Percentiles rank a stretch among this genome's conserved stretches.
Conservation (phyloP, 2,888 invertebrate genomes). For the Chrysolina haemoptera region DNA sequence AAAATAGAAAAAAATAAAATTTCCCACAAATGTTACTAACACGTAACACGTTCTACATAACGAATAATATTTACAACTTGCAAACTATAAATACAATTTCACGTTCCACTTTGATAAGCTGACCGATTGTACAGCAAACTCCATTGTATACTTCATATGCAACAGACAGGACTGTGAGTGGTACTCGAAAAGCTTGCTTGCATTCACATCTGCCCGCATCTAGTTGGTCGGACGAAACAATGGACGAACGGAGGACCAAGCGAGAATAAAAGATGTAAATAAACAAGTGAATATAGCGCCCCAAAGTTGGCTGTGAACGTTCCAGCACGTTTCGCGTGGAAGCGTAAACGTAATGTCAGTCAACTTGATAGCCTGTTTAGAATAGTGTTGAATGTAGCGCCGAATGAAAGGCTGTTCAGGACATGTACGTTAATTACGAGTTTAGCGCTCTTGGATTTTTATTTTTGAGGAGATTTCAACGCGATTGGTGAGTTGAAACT, state of each 20-base stretch:
- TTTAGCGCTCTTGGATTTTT: constrained; percentile 43
- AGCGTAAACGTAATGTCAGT: constrained; percentile 52
- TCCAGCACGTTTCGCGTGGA: constrained; percentile 45
- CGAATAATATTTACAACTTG: neutral
- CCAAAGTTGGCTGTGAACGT: constrained; percentile 43
- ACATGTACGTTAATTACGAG: constrained; percentile 52
- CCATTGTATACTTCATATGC: constrained; percentile 19
- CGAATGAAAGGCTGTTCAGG: constrained; percentile 45
- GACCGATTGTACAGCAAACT: neutral
- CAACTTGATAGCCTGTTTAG: constrained; percentile 45
- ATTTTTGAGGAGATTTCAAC: constrained; percentile 29
- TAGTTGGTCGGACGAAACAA: constrained; percentile 6
- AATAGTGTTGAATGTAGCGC: constrained; percentile 45
- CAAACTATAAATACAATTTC: constrained; percentile 3
- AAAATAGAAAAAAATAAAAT: too few species aligned
- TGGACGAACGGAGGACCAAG: constrained; percentile 8
- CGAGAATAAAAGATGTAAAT: constrained; percentile 44
- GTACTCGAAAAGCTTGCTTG: constrained; percentile 21
- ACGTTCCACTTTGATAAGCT: neutral
- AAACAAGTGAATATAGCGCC: constrained; percentile 43
- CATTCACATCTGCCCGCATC: constrained; percentile 17
- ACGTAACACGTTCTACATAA: too few species aligned
- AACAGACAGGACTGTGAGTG: constrained; percentile 17
- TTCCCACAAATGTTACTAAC: too few species aligned
- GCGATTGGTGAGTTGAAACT: neutral